Evolutionary conservation across 2,113 vertebrate genomes (phyloP).

Genomic region (Crotophaga sulcirostris): DNA sequence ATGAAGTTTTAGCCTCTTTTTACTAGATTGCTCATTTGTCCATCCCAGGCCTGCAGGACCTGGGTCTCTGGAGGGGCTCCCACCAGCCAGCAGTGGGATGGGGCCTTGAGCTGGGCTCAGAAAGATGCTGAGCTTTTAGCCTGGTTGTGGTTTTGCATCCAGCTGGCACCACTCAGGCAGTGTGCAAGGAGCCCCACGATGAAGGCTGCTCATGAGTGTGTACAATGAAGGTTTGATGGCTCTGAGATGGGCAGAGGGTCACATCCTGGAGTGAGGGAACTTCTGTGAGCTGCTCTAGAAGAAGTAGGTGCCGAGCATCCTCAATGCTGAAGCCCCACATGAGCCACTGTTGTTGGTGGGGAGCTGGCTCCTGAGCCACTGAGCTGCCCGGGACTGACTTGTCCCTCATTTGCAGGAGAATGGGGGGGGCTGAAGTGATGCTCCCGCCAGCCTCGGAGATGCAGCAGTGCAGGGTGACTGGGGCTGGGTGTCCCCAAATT

Average conservation of each 20-base stretch:
- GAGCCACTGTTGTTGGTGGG: neutral
- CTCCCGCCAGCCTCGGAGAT: neutral
- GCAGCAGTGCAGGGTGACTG: fast-evolving
- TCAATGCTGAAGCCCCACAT: neutral
- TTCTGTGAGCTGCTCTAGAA: neutral
- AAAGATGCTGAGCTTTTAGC: neutral
- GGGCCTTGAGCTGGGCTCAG: neutral
- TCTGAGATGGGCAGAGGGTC: neutral
- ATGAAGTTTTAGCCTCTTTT: neutral
- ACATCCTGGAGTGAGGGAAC: fast-evolving
- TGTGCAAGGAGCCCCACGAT: fast-evolving
- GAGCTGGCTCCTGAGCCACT: neutral
- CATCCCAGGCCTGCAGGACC: fast-evolving
- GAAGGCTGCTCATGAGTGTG: fast-evolving
- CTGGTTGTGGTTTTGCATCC: neutral
- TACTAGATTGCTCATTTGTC: neutral
- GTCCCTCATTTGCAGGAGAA: neutral
- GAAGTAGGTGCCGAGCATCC: neutral
- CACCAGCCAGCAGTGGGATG: neutral
- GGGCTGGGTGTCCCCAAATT: neutral
- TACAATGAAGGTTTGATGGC: neutral
- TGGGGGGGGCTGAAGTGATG: neutral
- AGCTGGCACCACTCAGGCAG: neutral
- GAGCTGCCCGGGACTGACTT: neutral
- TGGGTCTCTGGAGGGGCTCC: neutral